Evolutionary conservation across 2,888 invertebrate genomes (phyloP).

Genomic region (Prenolepis imparis): DNA sequence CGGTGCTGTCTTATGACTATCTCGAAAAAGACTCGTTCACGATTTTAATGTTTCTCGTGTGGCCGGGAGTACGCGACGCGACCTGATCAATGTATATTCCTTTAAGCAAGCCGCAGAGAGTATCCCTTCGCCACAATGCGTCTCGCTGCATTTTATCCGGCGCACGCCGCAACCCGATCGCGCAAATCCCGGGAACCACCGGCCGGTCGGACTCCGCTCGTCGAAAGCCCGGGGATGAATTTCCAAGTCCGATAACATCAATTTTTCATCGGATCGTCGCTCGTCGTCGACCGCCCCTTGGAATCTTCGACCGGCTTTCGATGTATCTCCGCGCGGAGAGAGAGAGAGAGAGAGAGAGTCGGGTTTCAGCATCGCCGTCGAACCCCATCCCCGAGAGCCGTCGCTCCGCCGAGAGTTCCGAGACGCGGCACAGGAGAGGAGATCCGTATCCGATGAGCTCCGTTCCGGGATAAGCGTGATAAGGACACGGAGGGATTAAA

Average conservation of each 20-base stretch:
- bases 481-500: slow-evolving; percentile 20
- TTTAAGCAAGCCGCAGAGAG: slow-evolving; percentile 26
- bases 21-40: background rate
- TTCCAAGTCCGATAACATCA: slow-evolving; percentile 72
- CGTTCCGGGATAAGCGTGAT: slow-evolving; percentile 20
- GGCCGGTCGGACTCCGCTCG: background rate
- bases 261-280: slow-evolving; percentile 72
- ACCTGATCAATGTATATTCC: slow-evolving; percentile 10
- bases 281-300: slow-evolving; percentile 33
- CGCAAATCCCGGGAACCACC: slow-evolving; percentile 42
- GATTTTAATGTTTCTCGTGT: slow-evolving; percentile 49
- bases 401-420: slow-evolving; percentile 16
- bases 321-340: slow-evolving; percentile 19
- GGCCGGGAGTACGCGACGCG: background rate
- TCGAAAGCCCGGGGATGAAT: slow-evolving; percentile 68
- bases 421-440: background rate
- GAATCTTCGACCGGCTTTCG: slow-evolving; percentile 20
- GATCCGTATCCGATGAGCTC: slow-evolving; percentile 21
- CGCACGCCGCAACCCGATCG: slow-evolving; percentile 21
- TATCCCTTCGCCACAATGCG: slow-evolving; percentile 28
- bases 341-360: background rate
- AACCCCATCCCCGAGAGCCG: background rate
- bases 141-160: slow-evolving; percentile 4
- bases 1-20: background rate
- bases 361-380: background rate